phyloP scores from a whole-genome alignment of 2,888 invertebrate genomes.

The Machimus atricapillus region DNA sequence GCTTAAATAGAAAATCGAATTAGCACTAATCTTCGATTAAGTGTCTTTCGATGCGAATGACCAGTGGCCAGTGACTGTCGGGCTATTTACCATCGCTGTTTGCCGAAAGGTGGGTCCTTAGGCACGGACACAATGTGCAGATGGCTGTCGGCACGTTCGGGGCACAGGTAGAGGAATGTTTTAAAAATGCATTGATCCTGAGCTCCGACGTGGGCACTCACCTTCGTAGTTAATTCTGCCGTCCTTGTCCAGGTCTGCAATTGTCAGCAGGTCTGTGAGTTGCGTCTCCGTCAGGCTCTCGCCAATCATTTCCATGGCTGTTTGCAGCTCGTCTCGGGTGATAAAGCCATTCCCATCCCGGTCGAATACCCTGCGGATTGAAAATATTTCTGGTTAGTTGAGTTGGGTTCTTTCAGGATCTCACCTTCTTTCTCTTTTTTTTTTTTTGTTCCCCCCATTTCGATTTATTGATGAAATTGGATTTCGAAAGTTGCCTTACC shows the following conservation, averaged over 20 bases:
- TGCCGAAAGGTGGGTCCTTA: neutral
- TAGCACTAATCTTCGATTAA: conserved; percentile 13
- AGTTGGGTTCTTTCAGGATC: neutral
- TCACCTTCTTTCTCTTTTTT: neutral
- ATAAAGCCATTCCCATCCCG: conserved; percentile 90
- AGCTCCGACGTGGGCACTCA: conserved; percentile 54
- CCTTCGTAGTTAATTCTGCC: conserved; percentile 85
- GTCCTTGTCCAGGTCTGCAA: conserved; percentile 81
- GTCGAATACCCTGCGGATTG: conserved; percentile 76
- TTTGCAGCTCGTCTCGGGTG: conserved; percentile 77
- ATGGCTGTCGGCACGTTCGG: neutral
- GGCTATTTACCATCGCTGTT: neutral
- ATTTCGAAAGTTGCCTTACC: conserved; percentile 59
- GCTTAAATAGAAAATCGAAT: conserved; percentile 25
- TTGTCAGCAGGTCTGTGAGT: conserved; percentile 74
- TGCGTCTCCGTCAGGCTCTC: conserved; percentile 79
- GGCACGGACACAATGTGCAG: neutral
- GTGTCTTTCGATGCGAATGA: neutral
- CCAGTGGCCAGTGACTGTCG: neutral
- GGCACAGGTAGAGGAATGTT: neutral
- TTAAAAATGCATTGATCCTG: neutral
- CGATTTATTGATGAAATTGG: neutral
- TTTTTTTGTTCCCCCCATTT: too few species aligned
- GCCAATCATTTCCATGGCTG: conserved; percentile 84
- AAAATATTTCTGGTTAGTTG: neutral